A percentile compares a stretch with the other conserved stretches of the same genome.
These are phyloP conservation scores for Eolophus roseicapilla DNA, from an alignment of 2,113 vertebrate species.

Conservation along the genomic window DNA sequence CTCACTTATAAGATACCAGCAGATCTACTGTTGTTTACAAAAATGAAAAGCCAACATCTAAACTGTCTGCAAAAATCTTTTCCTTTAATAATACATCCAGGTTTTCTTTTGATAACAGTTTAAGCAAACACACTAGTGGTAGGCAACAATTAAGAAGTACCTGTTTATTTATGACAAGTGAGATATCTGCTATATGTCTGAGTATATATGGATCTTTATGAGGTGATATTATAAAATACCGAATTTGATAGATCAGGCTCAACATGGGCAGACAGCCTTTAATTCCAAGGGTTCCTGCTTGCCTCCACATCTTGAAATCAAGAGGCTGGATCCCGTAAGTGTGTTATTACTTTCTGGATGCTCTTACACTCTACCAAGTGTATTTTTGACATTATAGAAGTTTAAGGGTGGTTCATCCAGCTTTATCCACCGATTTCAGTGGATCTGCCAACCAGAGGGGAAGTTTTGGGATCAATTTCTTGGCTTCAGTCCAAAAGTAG, in stretches of 20 bases:
- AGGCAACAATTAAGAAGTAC: neutral
- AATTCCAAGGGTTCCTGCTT: neutral
- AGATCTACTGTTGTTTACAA: conserved; percentile 15
- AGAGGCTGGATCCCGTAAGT: neutral
- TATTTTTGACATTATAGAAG: neutral
- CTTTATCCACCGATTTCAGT: neutral
- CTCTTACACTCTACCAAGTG: neutral
- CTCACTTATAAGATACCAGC: conserved; percentile 23
- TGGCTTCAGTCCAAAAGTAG: neutral
- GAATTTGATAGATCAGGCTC: neutral
- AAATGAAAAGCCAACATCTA: neutral
- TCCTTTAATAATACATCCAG: neutral
- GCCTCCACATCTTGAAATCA: neutral
- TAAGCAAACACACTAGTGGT: neutral
- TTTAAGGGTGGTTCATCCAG: neutral
- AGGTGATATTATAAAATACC: neutral
- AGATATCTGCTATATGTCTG: neutral
- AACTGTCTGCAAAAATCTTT: conserved; percentile 2
- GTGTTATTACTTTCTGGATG: neutral
- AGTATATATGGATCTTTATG: neutral
- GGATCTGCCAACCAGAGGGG: neutral
- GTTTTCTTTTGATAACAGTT: neutral
- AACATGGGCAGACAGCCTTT: neutral
- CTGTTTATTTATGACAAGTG: neutral
- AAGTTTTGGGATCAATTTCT: neutral